Base-by-base conservation (phyloP, 37 sponge, comb jelly and placozoan species). In the Trichoplax adhaerens region DNA sequence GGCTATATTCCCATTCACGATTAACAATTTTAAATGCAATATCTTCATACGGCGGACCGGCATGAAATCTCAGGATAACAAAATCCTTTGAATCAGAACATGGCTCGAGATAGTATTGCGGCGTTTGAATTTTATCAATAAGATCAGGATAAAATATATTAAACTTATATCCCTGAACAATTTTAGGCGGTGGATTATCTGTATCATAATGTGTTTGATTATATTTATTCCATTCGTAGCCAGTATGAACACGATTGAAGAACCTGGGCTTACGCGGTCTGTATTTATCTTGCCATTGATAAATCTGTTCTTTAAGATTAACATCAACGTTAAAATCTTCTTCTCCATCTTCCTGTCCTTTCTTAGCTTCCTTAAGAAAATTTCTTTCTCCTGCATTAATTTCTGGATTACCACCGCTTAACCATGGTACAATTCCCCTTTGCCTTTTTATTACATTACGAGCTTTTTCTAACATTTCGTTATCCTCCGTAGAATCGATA, bases 161-260 rank as follows among this genome's bases (percentile, higher is more conserved):
- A 77, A 98, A 98, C 77, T 98, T 98, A 88, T 98, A 98, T 65
- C 99, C 99, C 68, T 98, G 99, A 46, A 98, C 99, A 58, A 98
- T 87, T 70, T 98, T 98, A 5, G 99, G 99, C 6, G 99, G 99
- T 56, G 99, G 99, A 54, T 89, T 93, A 81, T 98, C 99, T 7
- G 81, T 84, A 64, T 93, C 99, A 65, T 98, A 98, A 66, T 98
- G 99, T 29, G 99, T 98, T 77, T 98, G 99, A 70, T 98, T 98
- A 77, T 98, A 98, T 81, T 98, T 98, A 80, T 98, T 98, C 99
- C 99, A 98, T 74, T 98, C 99, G 78, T 85, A 98, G 0, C 99
- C 99, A 51, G 99, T 97, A 79, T 98, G 99, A 3, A 98, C 99
- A 49, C 99, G 63, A 73, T 98, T 98, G 82, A 93, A 89, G 81